Evolutionary conservation across 2,113 vertebrate genomes (phyloP), one percentile per base, ranked within the genome.

Genomic region (Phyllopteryx taeniolatus): DNA sequence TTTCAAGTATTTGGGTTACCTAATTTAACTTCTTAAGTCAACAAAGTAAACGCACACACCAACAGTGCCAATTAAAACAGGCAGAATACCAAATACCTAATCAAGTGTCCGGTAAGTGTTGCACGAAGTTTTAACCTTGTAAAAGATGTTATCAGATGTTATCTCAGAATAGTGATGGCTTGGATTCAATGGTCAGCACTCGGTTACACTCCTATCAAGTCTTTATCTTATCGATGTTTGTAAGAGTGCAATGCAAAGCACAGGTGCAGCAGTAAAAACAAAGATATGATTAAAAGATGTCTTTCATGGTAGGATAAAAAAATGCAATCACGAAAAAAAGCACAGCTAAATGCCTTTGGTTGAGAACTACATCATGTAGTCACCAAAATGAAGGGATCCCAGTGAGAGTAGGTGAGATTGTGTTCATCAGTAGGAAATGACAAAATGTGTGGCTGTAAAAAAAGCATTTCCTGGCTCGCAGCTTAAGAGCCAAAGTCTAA

Each of bases 401-500:
- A 22, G 11, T 42, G 5, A 14, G 20, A 46, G 43, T 65, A 15
- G 19, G 8, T 63, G 17, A 56, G 13, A 57, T 20, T 3, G 10
- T 20, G 47, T 59, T 69, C 12, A 39, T 44, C 54, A 42, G 15
- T 3, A 68, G 56, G 43, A 67, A 67, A 64, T 17, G 10, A n/a
- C 13, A 71, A 35, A 71, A 71, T 46, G 13, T 46, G 70, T 8
- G 20, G 10, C 14, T 44, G 61, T 79, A 63, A 65, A 27, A 27
- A 57, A 31, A 71, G 19, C 2, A 65, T 17, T 2, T 15, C 3
- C 4, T 76, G 2, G 5, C 20, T 79, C 76, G 79, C 19, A 11
- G 35, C 35, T 64, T 60, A 22, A 22, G 53, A 81, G 83, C 59
- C 78, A 89, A 79, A 51, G 67, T 74, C 93, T 94, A 85, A 98